Conservation (phyloP, 2,888 invertebrate genomes). For the Venusia cambrica region DNA sequence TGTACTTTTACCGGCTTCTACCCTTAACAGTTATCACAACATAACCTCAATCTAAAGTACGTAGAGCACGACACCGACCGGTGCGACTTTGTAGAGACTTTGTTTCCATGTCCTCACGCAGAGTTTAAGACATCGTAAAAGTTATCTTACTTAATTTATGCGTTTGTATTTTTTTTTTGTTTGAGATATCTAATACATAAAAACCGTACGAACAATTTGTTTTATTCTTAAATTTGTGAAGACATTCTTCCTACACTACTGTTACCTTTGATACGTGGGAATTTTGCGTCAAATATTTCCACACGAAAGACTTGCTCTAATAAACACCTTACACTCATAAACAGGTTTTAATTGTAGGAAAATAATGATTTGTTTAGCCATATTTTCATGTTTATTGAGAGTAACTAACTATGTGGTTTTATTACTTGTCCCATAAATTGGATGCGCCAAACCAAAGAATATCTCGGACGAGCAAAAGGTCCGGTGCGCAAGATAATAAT, state of each 20-base stretch:
- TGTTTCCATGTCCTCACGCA: slow-evolving; percentile 36
- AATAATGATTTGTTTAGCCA: slow-evolving; percentile 6
- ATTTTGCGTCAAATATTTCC: too few species aligned
- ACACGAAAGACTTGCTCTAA: too few species aligned
- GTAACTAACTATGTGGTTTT: slow-evolving; percentile 45
- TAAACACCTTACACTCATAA: too few species aligned
- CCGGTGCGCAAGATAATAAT: too few species aligned
- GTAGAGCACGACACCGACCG: slow-evolving; percentile 65
- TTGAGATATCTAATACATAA: slow-evolving; percentile 70
- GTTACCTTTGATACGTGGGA: too few species aligned
- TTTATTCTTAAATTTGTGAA: slow-evolving; percentile 60
- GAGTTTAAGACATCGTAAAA: slow-evolving; percentile 39
- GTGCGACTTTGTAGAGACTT: slow-evolving; percentile 48
- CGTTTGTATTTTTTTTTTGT: slow-evolving; percentile 37
- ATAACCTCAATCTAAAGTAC: slow-evolving; percentile 74
- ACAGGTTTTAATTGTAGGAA: too few species aligned
- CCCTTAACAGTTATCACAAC: slow-evolving; percentile 74
- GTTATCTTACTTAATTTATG: slow-evolving; percentile 53
- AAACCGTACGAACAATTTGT: slow-evolving; percentile 54
- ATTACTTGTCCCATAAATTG: slow-evolving; percentile 45
- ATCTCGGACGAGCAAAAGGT: slow-evolving; percentile 52
- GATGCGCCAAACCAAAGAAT: slow-evolving; percentile 50
- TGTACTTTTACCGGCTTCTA: slow-evolving; percentile 57
- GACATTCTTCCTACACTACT: slow-evolving; percentile 7
- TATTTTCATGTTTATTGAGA: slow-evolving; percentile 27